Evolutionary conservation across 2,113 vertebrate genomes (phyloP).

Genomic region (Manacus vitellinus): DNA sequence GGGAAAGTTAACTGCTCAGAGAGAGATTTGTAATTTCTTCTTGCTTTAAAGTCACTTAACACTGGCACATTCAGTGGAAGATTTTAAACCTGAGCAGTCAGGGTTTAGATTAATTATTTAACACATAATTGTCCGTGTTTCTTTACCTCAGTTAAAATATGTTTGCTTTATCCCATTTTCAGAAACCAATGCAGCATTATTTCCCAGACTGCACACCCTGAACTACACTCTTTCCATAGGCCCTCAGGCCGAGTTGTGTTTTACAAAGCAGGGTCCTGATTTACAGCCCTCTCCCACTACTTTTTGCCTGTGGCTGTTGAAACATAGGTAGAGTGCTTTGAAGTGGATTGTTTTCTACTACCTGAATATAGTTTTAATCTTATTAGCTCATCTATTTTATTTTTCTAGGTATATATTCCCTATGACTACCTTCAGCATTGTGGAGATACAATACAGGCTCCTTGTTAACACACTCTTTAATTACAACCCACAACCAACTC

Average conservation of each 20-base stretch:
- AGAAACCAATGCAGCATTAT: background rate
- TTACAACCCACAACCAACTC: background rate
- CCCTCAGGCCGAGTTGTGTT: background rate
- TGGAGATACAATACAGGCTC: background rate
- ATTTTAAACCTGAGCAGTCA: background rate
- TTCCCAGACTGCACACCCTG: background rate
- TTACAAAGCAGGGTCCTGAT: background rate
- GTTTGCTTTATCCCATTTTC: background rate
- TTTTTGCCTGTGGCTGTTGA: background rate
- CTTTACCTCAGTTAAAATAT: background rate
- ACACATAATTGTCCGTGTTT: background rate
- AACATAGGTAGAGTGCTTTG: background rate
- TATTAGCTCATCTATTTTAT: background rate
- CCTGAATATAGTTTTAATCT: background rate
- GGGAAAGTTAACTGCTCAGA: background rate
- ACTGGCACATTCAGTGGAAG: background rate
- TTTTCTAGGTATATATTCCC: background rate
- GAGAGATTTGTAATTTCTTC: background rate
- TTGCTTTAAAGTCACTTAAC: background rate
- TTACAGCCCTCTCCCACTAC: background rate
- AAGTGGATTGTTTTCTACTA: background rate
- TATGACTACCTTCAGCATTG: background rate
- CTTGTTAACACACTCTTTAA: background rate
- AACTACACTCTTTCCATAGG: background rate
- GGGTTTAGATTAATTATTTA: background rate